A percentile compares a stretch with the other conserved stretches of the same genome.
Conservation (phyloP, 2,888 invertebrate species). For the Euplexia lucipara region DNA sequence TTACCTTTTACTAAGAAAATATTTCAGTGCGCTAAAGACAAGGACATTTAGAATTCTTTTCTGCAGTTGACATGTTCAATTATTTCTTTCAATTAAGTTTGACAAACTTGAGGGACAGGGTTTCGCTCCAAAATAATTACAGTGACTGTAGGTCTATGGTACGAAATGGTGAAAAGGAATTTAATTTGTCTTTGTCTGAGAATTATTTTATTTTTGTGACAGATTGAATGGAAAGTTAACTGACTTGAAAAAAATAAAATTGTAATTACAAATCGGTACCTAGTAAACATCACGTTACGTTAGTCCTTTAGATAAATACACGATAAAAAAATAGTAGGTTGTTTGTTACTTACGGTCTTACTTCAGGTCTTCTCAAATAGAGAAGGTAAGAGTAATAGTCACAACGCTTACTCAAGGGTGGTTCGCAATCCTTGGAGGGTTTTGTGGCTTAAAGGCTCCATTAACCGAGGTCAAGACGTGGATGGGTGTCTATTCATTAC, state of each 20-base stretch:
- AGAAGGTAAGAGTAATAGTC: too few relatives aligned
- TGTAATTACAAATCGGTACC: too few relatives aligned
- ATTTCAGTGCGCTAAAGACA: not conserved
- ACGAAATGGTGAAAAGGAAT: constrained; percentile 1
- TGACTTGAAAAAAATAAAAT: not conserved
- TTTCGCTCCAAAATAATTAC: constrained; percentile 24
- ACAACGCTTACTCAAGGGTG: too few relatives aligned
- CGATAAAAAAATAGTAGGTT: too few relatives aligned
- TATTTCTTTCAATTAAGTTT: constrained; percentile 44
- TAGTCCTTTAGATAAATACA: too few relatives aligned
- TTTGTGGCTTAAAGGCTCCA: not conserved
- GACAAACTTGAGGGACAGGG: constrained; percentile 10
- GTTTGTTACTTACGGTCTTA: too few relatives aligned
- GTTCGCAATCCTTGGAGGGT: too few relatives aligned
- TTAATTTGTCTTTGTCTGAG: not conserved
- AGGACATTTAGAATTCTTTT: constrained; percentile 8
- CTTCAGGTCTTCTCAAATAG: too few relatives aligned
- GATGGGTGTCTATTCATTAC: too few relatives aligned
- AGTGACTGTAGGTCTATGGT: not conserved
- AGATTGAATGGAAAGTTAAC: not conserved
- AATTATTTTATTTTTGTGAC: constrained; percentile 1
- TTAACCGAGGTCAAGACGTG: too few relatives aligned
- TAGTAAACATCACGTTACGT: too few relatives aligned
- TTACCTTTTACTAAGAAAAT: not conserved
- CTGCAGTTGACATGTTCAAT: constrained; percentile 44